A percentile compares a stretch with the other conserved stretches of the same genome.
Evolutionary conservation across 1,140 invertebrate genomes (phyloP).

Genomic region (Drosophila tsacasi): DNA sequence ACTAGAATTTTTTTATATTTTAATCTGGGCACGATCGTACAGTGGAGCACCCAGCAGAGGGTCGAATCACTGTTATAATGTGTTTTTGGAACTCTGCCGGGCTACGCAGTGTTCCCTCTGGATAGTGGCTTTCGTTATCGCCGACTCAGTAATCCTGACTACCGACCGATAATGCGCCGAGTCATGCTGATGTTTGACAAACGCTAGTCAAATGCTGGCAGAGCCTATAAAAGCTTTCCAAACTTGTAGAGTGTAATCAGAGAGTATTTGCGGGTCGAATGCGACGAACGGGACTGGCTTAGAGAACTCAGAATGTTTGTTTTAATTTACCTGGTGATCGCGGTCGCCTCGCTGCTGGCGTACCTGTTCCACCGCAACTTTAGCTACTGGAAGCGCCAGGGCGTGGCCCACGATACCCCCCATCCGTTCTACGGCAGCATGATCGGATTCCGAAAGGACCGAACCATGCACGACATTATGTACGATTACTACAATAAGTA

Average conservation of each 20-base stretch:
- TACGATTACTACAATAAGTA: slow-evolving; percentile 59
- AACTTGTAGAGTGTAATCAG: not conserved
- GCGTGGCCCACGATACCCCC: slow-evolving; percentile 83
- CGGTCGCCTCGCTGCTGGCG: slow-evolving; percentile 43
- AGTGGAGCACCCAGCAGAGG: not conserved
- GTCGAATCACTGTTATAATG: not conserved
- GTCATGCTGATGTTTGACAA: slow-evolving; percentile 27
- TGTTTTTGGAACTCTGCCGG: not conserved
- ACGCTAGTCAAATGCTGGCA: too few species aligned
- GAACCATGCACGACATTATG: slow-evolving; percentile 30
- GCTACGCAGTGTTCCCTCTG: not conserved
- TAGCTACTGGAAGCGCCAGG: slow-evolving; percentile 84
- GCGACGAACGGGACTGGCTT: not conserved
- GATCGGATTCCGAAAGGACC: slow-evolving; percentile 52
- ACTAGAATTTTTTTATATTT: slow-evolving; percentile 29
- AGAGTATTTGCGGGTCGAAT: not conserved
- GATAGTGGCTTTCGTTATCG: slow-evolving; percentile 10
- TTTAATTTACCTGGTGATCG: slow-evolving; percentile 50
- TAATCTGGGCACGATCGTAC: not conserved
- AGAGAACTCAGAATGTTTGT: slow-evolving; percentile 44
- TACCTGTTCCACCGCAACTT: slow-evolving; percentile 55
- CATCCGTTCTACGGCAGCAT: slow-evolving; percentile 81
- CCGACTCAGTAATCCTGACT: slow-evolving; percentile 21
- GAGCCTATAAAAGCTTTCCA: not conserved
- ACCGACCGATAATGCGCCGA: not conserved